A percentile compares a stretch with the other conserved stretches of the same genome.
Conservation (phyloP, 2,888 invertebrate genomes). For the Ectemnius cavifrons region DNA sequence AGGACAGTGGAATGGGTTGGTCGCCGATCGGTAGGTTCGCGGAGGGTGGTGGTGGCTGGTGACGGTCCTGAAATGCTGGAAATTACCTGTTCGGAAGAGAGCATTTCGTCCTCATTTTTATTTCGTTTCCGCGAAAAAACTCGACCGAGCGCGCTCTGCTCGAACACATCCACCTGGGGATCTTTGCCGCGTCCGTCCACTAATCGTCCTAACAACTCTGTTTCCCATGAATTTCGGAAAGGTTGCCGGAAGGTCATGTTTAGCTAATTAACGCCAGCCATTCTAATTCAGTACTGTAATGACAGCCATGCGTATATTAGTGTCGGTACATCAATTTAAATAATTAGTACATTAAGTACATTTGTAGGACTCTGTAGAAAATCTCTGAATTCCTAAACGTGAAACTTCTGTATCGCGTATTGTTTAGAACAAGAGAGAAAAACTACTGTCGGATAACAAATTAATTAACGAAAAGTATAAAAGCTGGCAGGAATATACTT, state of each 20-base stretch:
- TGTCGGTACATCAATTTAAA: too few relatives aligned
- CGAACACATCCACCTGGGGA: not conserved
- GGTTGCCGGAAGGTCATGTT: slow-evolving; percentile 19
- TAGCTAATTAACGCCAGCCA: too few relatives aligned
- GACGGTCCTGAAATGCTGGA: slow-evolving; percentile 65
- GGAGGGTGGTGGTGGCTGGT: slow-evolving; percentile 35
- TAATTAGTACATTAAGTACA: too few relatives aligned
- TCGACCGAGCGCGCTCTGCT: slow-evolving; percentile 25
- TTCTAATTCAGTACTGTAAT: too few relatives aligned
- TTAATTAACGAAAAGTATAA: too few relatives aligned
- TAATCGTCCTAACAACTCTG: slow-evolving; percentile 23
- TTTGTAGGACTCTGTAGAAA: too few relatives aligned
- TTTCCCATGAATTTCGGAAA: slow-evolving; percentile 40
- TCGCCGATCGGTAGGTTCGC: slow-evolving; percentile 22
- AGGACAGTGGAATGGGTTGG: slow-evolving; percentile 38
- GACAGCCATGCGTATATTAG: too few relatives aligned
- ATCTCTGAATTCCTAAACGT: too few relatives aligned
- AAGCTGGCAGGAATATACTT: too few relatives aligned
- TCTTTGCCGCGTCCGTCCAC: not conserved
- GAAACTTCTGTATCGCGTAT: too few relatives aligned
- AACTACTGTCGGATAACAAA: too few relatives aligned
- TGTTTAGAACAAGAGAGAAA: too few relatives aligned
- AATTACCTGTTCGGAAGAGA: slow-evolving; percentile 75
- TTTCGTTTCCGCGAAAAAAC: slow-evolving; percentile 65
- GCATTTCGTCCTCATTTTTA: slow-evolving; percentile 67